phyloP scores from a whole-genome alignment of 2,797 vertebrate genomes.

The Selene dorsalis region DNA sequence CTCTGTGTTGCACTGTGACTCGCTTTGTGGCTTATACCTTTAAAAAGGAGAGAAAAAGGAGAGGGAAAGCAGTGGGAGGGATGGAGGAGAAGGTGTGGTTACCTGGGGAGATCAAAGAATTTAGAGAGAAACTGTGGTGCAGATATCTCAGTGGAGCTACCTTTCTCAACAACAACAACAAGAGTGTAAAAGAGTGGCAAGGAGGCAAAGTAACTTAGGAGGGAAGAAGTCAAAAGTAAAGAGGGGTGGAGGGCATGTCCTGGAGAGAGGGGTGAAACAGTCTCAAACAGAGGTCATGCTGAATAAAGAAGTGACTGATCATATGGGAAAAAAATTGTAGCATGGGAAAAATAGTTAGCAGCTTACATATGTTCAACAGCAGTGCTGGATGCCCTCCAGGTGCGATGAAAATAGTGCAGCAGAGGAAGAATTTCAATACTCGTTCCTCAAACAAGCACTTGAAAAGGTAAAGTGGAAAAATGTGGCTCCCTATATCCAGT shows the following conservation, averaged over 20 bases:
- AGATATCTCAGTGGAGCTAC: conserved; percentile 48
- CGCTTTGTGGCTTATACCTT: conserved; percentile 64
- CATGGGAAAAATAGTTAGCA: conserved; percentile 43
- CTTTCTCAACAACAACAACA: conserved; percentile 46
- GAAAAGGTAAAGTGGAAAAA: conserved; percentile 70
- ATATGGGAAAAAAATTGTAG: conserved; percentile 37
- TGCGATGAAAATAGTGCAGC: conserved; percentile 71
- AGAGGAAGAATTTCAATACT: conserved; percentile 69
- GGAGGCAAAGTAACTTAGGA: conserved; percentile 40
- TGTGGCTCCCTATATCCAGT: conserved; percentile 52
- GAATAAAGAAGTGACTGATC: conserved; percentile 66
- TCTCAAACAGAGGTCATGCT: conserved; percentile 46
- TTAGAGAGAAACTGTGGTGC: conserved; percentile 33
- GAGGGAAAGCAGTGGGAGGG: conserved; percentile 38
- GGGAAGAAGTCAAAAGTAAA: conserved; percentile 53
- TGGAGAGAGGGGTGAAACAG: conserved; percentile 59
- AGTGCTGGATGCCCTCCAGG: conserved; percentile 66
- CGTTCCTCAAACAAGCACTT: conserved; percentile 69
- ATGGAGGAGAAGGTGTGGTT: conserved; percentile 69
- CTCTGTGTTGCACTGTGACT: conserved; percentile 68
- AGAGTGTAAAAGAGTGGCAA: conserved; percentile 54
- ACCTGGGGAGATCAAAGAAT: conserved; percentile 71
- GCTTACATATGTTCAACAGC: conserved; percentile 64
- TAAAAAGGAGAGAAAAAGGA: conserved; percentile 52
- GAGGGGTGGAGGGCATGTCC: conserved; percentile 51